Evolutionary conservation across 2,888 invertebrate species (phyloP).

Genomic region (Chymomyza caudatula): DNA sequence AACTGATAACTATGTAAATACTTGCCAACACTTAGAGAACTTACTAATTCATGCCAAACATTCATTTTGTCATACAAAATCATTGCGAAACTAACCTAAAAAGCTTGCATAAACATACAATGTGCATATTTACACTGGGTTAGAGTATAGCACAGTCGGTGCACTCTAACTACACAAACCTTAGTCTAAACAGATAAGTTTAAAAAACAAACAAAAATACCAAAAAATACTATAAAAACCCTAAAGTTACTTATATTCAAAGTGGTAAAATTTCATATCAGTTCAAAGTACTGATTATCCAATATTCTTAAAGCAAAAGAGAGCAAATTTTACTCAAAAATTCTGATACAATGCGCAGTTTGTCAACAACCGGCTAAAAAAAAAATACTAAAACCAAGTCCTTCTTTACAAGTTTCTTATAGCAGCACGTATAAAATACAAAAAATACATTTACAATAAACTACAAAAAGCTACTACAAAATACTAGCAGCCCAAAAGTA

Average conservation of each 20-base stretch:
- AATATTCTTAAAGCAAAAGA: slow-evolving; percentile 18
- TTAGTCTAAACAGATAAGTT: slow-evolving; percentile 14
- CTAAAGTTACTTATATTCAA: slow-evolving; percentile 62
- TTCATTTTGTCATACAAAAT: slow-evolving; percentile 11
- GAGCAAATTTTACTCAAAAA: slow-evolving; percentile 63
- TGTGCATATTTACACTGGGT: not conserved
- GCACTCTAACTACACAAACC: not conserved
- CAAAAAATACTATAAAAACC: slow-evolving; percentile 7
- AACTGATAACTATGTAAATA: slow-evolving; percentile 16
- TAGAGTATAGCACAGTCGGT: not conserved
- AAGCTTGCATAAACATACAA: slow-evolving; percentile 21
- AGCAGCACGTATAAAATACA: slow-evolving; percentile 24
- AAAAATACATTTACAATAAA: slow-evolving; percentile 9
- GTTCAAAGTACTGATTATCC: slow-evolving; percentile 4
- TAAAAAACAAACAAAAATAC: slow-evolving; percentile 10
- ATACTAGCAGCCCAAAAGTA: slow-evolving; percentile 33
- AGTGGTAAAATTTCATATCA: slow-evolving; percentile 58
- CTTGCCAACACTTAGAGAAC: slow-evolving; percentile 1
- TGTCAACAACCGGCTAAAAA: slow-evolving; percentile 74
- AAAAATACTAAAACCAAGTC: slow-evolving; percentile 39
- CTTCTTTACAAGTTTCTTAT: slow-evolving; percentile 35
- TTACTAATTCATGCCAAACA: not conserved
- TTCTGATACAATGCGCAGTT: slow-evolving; percentile 77
- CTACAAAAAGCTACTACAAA: slow-evolving; percentile 6
- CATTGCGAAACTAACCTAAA: slow-evolving; percentile 18